Percentiles rank a stretch among this genome's conserved stretches.
Evolutionary conservation across 2,113 vertebrate genomes (phyloP).

Genomic region (Ginglymostoma cirratum): DNA sequence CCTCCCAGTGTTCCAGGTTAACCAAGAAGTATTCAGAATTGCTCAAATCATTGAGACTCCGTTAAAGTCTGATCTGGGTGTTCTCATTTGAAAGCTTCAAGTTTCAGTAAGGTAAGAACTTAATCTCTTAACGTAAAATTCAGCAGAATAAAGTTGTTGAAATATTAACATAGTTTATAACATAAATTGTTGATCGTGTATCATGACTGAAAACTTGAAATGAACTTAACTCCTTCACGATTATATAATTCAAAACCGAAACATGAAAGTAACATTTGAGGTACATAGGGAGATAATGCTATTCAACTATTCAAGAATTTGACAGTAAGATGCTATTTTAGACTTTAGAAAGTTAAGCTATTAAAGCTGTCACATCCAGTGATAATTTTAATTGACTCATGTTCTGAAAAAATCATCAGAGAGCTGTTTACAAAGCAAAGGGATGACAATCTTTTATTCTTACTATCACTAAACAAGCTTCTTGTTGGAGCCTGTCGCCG

Average conservation of each 20-base stretch:
- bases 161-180: neutral
- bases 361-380: neutral
- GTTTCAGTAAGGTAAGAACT: neutral
- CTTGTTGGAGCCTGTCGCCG: neutral
- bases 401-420: neutral
- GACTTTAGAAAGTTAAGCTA: neutral
- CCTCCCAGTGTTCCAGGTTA: neutral
- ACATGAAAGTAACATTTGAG: neutral
- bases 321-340: neutral
- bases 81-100: neutral
- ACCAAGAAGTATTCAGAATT: neutral
- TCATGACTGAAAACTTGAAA: neutral
- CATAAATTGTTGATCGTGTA: neutral
- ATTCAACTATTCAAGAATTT: neutral
- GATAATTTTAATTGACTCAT: neutral
- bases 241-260: neutral
- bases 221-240: neutral
- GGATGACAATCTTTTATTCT: neutral
- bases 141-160: neutral
- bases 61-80: neutral
- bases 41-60: neutral
- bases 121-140: neutral
- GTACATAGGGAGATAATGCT: neutral
- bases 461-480: neutral
- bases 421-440: neutral